phyloP scores from a whole-genome alignment of 2,797 vertebrate genomes.

The Gallinago solitaria region DNA sequence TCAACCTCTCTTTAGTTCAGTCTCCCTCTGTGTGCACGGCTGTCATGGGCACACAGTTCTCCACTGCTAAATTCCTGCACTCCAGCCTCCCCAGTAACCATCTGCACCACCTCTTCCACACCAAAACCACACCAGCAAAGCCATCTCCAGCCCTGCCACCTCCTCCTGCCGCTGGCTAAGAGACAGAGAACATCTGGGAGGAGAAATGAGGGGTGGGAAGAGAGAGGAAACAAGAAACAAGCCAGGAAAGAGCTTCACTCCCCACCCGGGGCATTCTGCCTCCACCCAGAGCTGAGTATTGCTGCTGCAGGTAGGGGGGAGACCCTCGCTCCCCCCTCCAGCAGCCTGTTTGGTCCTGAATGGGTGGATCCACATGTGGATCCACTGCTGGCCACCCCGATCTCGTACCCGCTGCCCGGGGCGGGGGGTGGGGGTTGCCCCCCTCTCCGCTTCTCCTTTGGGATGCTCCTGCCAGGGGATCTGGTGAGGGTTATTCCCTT shows the following conservation, averaged over 20 bases:
- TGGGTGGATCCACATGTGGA: neutral
- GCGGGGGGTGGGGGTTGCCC: neutral
- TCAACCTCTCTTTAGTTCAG: neutral
- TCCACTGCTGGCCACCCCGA: neutral
- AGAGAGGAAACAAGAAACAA: neutral
- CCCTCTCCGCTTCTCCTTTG: neutral
- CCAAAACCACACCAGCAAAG: neutral
- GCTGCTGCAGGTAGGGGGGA: neutral
- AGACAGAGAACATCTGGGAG: neutral
- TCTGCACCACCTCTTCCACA: neutral
- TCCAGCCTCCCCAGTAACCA: neutral
- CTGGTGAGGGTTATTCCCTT: neutral
- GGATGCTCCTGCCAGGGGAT: neutral
- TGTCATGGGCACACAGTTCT: neutral
- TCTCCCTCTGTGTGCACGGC: neutral
- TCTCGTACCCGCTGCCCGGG: fast-evolving
- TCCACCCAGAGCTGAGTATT: neutral
- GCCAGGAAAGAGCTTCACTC: neutral
- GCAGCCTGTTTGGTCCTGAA: neutral
- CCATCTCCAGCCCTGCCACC: neutral
- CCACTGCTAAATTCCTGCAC: neutral
- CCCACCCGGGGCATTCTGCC: neutral
- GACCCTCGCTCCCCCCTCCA: neutral
- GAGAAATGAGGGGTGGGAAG: neutral
- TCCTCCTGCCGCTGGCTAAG: neutral